Conservation (phyloP, 2,888 invertebrate species). For the Thymelicus acteon region DNA sequence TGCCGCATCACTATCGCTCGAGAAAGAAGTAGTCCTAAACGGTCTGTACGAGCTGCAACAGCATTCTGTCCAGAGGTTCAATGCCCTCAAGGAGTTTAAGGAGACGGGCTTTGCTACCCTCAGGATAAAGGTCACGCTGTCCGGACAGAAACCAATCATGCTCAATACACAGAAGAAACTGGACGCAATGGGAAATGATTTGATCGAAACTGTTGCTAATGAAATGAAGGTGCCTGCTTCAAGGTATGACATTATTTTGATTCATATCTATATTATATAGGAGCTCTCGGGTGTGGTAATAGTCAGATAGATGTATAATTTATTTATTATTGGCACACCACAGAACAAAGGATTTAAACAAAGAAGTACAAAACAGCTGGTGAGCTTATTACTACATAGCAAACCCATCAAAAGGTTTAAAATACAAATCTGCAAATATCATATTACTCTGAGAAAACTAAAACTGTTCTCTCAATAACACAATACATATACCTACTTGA, state of each 20-base stretch:
- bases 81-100: constrained; percentile 87
- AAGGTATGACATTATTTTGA: constrained; percentile 9
- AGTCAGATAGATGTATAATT: too few relatives aligned
- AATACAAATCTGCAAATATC: too few relatives aligned
- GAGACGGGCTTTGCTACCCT: constrained; percentile 90
- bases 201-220: constrained; percentile 81
- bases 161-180: constrained; percentile 85
- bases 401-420: too few relatives aligned
- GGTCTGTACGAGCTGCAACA: constrained; percentile 87
- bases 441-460: neutral
- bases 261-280: neutral
- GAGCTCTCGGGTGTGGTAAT: too few relatives aligned
- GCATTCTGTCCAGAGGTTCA: constrained; percentile 89
- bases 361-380: too few relatives aligned
- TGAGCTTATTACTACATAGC: too few relatives aligned
- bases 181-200: constrained; percentile 78
- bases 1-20: constrained; percentile 80
- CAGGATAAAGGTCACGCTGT: constrained; percentile 86
- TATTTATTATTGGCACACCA: too few relatives aligned
- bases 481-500: too few relatives aligned
- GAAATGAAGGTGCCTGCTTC: constrained; percentile 61
- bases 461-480: too few relatives aligned
- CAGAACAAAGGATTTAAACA: too few relatives aligned
- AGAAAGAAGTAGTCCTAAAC: constrained; percentile 76
- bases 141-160: constrained; percentile 76